Conservation (phyloP, 2,113 vertebrate species). For the Vireo altiloquus region DNA sequence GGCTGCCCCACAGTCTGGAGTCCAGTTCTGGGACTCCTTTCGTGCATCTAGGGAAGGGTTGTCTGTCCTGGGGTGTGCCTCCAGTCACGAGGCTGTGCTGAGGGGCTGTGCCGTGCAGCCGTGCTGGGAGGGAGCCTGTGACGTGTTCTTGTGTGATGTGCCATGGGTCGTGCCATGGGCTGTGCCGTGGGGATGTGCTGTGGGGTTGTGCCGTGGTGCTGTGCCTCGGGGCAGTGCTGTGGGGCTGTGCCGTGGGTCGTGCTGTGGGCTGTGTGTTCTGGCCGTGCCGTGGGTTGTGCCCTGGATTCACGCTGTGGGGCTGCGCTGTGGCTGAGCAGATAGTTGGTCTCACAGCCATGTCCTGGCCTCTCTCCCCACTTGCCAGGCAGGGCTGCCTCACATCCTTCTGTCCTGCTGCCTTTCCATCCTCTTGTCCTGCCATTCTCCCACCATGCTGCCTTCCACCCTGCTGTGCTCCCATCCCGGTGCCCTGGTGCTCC, state of each 20-base stretch:
- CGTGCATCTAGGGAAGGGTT: neutral
- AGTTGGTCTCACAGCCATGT: neutral
- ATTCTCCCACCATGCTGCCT: neutral
- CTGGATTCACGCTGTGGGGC: neutral
- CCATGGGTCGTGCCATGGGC: neutral
- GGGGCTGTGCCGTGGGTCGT: neutral
- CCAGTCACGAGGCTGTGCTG: neutral
- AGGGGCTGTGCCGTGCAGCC: neutral
- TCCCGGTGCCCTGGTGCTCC: conserved; percentile 28
- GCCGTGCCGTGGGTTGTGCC: neutral
- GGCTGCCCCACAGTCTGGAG: neutral
- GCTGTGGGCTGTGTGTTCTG: neutral
- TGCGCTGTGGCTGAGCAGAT: neutral
- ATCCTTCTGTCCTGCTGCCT: neutral
- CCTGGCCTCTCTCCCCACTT: neutral
- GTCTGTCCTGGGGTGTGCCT: neutral
- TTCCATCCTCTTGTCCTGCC: neutral
- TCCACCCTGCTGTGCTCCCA: neutral
- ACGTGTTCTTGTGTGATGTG: neutral
- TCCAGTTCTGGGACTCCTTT: neutral
- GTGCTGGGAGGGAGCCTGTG: neutral
- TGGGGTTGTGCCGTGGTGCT: neutral
- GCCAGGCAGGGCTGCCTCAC: neutral
- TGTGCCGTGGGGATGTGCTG: neutral
- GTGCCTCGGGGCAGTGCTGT: neutral